Conservation (phyloP, 2,113 vertebrate species). For the Rostratula benghalensis region DNA sequence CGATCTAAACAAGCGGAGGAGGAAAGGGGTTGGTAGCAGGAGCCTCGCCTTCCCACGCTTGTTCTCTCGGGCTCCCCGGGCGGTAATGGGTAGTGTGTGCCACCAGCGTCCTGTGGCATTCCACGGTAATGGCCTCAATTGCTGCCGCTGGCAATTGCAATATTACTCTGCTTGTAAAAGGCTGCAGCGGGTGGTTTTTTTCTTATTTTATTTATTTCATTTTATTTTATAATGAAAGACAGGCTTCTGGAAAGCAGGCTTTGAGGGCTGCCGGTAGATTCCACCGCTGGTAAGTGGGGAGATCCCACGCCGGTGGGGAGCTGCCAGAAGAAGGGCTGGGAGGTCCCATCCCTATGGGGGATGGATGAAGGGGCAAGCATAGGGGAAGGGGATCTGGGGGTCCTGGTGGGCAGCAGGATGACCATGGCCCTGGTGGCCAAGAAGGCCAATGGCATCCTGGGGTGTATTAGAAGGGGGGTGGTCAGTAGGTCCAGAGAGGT, state of each 20-base stretch:
- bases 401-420: no score
- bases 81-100: slow-evolving; percentile 50
- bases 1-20: slow-evolving; percentile 17
- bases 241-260: not conserved
- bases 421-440: no score
- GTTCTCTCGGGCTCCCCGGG: slow-evolving; percentile 17
- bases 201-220: no score
- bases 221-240: slow-evolving; percentile 31
- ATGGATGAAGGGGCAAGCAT: not conserved
- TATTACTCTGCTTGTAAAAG: not conserved
- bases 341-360: fast-evolving
- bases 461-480: no score
- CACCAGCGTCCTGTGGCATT: not conserved
- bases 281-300: not conserved
- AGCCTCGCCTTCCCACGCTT: slow-evolving; percentile 27
- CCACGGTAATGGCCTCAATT: slow-evolving; percentile 36
- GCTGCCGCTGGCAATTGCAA: not conserved
- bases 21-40: not conserved
- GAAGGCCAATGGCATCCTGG: no score
- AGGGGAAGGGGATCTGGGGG: not conserved
- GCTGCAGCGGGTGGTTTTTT: not conserved
- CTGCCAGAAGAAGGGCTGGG: not conserved
- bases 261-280: not conserved
- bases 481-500: no score
- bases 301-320: fast-evolving